Base-by-base conservation (phyloP, 1,140 invertebrate genomes). In the Zeugodacus cucurbitae region DNA sequence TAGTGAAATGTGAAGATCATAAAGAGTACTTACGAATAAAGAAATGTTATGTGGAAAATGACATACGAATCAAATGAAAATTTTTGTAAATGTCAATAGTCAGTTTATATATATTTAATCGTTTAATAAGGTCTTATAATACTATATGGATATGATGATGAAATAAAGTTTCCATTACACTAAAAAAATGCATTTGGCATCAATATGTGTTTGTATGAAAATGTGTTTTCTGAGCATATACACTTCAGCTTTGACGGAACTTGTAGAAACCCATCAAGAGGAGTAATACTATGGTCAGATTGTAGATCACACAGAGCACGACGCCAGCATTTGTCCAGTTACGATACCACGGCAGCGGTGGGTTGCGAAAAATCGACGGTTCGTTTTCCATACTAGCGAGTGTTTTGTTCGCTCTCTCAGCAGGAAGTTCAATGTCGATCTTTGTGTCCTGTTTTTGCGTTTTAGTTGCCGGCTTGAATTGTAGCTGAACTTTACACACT, bases 241-340 rank as follows among this genome's bases (percentile, higher is more conserved):
- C 32, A 26, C 20, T 44, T 74, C 37, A 41, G 37, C 17, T n/a
- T 41, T 74, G n/a, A 22, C 70, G 34, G 70, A 41, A 74, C 22
- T 37, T 41, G 6, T 44, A 37, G n/a, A 41, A 26, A 6, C 34
- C 70, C 57, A 54, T 59, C 6, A 57, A 8, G 11, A 86, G 32
- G 14, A 86, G 29, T 14, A 54, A n/a, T 3, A 86, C 20, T n/a
- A 86, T 57, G 4, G 44, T 22, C 3, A 86, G 17, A 57, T 86
- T 86, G n/a, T 86, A 86, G 17, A 86, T 17, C 17, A 86, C 26
- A 86, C 82, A 86, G 32, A 86, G 57, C 48, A 44, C 82, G 22
- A 86, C 14, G 14, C 82, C 57, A 20, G 57, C 44, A 48, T 29
- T 54, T 22, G 82, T 86, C 82, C 82, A 86, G 26, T 86, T 86